Evolutionary conservation across 2,113 vertebrate genomes (phyloP).

Genomic region (Redunca redunca): DNA sequence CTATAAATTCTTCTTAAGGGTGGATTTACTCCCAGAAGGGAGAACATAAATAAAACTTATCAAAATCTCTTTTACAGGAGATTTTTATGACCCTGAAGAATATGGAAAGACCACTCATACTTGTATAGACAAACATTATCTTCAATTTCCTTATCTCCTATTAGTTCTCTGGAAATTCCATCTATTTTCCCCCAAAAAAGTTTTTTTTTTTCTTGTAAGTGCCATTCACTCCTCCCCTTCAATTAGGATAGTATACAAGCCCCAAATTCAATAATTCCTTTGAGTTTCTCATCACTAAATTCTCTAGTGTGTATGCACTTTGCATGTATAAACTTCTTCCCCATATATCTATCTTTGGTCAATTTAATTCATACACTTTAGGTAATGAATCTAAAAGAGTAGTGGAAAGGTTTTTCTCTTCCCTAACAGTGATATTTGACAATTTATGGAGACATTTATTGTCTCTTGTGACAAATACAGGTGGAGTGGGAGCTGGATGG

Average conservation of each 20-base stretch:
- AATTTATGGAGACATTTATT: background rate
- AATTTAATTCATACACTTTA: background rate
- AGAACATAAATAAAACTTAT: background rate
- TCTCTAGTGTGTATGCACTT: fast-evolving
- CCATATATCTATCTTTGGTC: background rate
- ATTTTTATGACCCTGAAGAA: background rate
- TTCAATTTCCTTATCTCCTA: background rate
- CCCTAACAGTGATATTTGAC: background rate
- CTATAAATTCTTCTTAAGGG: background rate
- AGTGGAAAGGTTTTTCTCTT: background rate
- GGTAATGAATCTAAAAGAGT: background rate
- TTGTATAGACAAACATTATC: background rate
- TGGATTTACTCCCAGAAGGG: background rate
- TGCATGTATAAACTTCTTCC: fast-evolving
- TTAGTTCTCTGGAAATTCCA: background rate
- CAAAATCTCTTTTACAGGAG: background rate
- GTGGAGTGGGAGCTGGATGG: fast-evolving
- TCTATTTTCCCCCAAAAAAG: fast-evolving
- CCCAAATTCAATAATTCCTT: background rate
- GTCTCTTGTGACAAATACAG: background rate
- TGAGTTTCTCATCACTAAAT: background rate
- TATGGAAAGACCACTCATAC: no score
- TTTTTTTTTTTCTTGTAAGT: background rate
- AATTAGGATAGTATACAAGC: background rate
- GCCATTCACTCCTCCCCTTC: background rate